Conservation (phyloP, 2,113 vertebrate genomes). For the Crotalus helleri region DNA sequence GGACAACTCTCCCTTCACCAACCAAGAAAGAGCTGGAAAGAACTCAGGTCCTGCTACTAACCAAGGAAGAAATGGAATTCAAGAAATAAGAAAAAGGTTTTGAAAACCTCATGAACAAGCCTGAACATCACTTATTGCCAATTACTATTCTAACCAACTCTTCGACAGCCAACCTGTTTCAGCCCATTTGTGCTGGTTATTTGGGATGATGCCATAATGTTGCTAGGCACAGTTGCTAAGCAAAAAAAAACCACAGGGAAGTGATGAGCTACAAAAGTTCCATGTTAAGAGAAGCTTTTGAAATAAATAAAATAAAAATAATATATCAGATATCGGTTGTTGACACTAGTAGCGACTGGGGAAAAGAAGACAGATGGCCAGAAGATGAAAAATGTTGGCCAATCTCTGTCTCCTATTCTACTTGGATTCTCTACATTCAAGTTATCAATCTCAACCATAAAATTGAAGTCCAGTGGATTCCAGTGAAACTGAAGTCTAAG, state of each 20-base stretch:
- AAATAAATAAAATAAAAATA: neutral
- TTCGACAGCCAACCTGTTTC: neutral
- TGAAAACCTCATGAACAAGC: neutral
- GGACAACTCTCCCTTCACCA: neutral
- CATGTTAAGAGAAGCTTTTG: neutral
- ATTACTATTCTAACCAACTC: slow-evolving; percentile 38
- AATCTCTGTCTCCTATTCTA: rapidly evolving
- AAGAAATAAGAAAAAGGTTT: neutral
- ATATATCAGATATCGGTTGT: neutral
- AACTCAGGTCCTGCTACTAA: neutral
- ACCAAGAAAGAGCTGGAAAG: neutral
- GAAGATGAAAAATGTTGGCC: rapidly evolving
- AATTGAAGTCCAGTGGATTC: neutral
- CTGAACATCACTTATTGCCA: slow-evolving; percentile 3
- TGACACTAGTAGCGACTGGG: neutral
- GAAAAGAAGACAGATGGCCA: neutral
- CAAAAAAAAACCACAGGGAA: slow-evolving; percentile 30
- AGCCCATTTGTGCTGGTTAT: neutral
- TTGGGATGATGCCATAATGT: slow-evolving; percentile 1
- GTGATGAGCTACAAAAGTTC: slow-evolving; percentile 13
- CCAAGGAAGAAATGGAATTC: slow-evolving; percentile 27
- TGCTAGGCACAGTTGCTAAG: slow-evolving; percentile 61
- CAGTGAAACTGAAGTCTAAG: neutral
- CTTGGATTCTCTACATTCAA: rapidly evolving
- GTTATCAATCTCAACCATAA: neutral